These are phyloP conservation scores for Cyclargus thomasi DNA, from an alignment of 1,140 invertebrate genomes.

Conservation along the genomic window DNA sequence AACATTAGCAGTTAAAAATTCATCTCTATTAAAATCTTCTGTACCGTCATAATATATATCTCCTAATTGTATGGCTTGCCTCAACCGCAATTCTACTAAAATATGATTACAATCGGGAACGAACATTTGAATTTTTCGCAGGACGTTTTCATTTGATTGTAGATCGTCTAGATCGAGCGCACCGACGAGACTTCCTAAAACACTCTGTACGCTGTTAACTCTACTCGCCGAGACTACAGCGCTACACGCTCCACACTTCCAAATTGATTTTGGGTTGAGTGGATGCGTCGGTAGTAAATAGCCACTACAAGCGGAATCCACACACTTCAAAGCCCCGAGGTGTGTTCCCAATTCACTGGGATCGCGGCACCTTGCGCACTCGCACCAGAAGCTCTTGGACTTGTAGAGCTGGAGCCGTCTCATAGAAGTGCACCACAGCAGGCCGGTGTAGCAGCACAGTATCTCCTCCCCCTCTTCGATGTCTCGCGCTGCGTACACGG, in stretches of 20 bases:
- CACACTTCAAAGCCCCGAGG: slow-evolving; percentile 69
- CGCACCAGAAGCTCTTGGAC: slow-evolving; percentile 85
- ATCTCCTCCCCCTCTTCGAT: slow-evolving; percentile 82
- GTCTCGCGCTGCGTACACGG: slow-evolving; percentile 76
- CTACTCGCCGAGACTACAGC: slow-evolving; percentile 36
- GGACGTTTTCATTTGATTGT: slow-evolving; percentile 54
- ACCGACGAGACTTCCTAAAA: slow-evolving; percentile 66
- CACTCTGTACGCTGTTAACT: slow-evolving; percentile 53
- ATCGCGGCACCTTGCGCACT: slow-evolving; percentile 81
- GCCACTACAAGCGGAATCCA: slow-evolving; percentile 61
- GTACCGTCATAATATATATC: slow-evolving; percentile 18
- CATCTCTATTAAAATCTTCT: too few species aligned
- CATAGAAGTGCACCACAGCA: slow-evolving; percentile 82
- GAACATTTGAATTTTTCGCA: slow-evolving; percentile 56
- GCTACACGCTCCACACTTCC: slow-evolving; percentile 70
- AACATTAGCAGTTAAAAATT: too few species aligned
- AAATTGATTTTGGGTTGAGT: slow-evolving; percentile 46
- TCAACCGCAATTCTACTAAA: slow-evolving; percentile 60
- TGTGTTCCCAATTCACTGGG: slow-evolving; percentile 75
- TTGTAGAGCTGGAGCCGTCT: slow-evolving; percentile 79
- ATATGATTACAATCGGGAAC: slow-evolving; percentile 70
- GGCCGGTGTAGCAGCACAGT: slow-evolving; percentile 81
- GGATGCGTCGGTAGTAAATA: slow-evolving; percentile 58
- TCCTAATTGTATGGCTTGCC: slow-evolving; percentile 46
- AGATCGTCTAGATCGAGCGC: slow-evolving; percentile 50